Evolutionary conservation across 2,888 invertebrate species (phyloP).

Genomic region (Prenolepis imparis): DNA sequence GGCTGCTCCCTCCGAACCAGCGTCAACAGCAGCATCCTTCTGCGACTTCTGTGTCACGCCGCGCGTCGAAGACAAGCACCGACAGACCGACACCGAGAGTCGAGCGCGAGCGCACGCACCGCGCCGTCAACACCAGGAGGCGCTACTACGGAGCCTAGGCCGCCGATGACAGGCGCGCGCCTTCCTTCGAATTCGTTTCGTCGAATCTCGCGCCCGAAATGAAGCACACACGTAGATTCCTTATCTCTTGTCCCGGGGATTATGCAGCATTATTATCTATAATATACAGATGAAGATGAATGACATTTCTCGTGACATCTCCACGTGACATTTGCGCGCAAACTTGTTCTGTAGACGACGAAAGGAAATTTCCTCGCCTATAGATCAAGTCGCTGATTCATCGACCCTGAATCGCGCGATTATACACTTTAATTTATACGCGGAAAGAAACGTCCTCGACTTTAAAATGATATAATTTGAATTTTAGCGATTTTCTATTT

Average conservation of each 20-base stretch:
- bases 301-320: not conserved
- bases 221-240: not conserved
- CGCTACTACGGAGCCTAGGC: slow-evolving; percentile 61
- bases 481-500: not conserved
- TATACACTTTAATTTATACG: not conserved
- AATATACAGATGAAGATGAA: not conserved
- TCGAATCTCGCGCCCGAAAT: not conserved
- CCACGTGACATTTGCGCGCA: not conserved
- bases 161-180: slow-evolving; percentile 25
- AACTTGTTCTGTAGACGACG: not conserved
- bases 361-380: not conserved
- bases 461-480: not conserved
- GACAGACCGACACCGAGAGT: slow-evolving; percentile 51
- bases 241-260: not conserved
- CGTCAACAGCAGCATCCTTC: slow-evolving; percentile 71
- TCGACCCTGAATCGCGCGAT: not conserved
- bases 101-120: slow-evolving; percentile 57
- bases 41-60: slow-evolving; percentile 65
- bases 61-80: slow-evolving; percentile 64
- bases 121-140: slow-evolving; percentile 68
- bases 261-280: no score
- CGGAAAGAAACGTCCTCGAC: not conserved
- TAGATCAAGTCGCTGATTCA: not conserved
- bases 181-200: slow-evolving; percentile 68
- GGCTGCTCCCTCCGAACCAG: slow-evolving; percentile 66